Conservation (phyloP, 1,140 invertebrate species). For the Pachyrhynchus sulphureomaculatus region DNA sequence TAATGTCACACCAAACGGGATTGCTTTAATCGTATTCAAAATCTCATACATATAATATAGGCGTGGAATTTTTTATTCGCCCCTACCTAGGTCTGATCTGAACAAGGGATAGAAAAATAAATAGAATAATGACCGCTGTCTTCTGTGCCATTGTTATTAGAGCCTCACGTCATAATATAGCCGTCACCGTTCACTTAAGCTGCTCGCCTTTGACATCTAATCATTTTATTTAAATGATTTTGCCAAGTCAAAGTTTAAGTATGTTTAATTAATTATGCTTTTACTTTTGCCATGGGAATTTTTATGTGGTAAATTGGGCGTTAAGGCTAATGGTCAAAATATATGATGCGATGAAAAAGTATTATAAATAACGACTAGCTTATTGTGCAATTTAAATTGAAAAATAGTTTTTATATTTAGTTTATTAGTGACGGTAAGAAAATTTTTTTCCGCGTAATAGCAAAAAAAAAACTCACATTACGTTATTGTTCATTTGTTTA, state of each 20-base stretch:
- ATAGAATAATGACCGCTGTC: constrained; percentile 29
- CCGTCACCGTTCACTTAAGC: constrained; percentile 31
- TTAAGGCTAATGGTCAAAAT: constrained; percentile 13
- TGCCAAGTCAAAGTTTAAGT: constrained; percentile 27
- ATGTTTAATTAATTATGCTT: constrained; percentile 25
- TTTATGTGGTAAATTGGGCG: constrained; percentile 14
- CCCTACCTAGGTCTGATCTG: constrained; percentile 2
- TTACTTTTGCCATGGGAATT: constrained; percentile 23
- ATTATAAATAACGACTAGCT: not conserved
- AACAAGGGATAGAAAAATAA: constrained; percentile 30
- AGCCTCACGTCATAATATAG: constrained; percentile 19
- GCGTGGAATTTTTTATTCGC: constrained; percentile 4
- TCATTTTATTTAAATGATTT: constrained; percentile 32
- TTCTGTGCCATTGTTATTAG: constrained; percentile 16
- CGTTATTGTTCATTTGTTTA: no score
- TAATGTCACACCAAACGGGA: constrained; percentile 23
- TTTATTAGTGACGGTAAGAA: no score
- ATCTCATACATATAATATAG: constrained; percentile 18
- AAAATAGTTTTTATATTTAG: no score
- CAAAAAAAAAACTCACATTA: no score
- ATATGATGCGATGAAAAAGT: not conserved
- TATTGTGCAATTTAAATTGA: not conserved
- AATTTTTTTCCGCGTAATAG: no score
- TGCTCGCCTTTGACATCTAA: constrained; percentile 20
- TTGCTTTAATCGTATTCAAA: constrained; percentile 21